Base-by-base conservation (phyloP, 2,797 vertebrate genomes). In the Sebastes itinus region DNA sequence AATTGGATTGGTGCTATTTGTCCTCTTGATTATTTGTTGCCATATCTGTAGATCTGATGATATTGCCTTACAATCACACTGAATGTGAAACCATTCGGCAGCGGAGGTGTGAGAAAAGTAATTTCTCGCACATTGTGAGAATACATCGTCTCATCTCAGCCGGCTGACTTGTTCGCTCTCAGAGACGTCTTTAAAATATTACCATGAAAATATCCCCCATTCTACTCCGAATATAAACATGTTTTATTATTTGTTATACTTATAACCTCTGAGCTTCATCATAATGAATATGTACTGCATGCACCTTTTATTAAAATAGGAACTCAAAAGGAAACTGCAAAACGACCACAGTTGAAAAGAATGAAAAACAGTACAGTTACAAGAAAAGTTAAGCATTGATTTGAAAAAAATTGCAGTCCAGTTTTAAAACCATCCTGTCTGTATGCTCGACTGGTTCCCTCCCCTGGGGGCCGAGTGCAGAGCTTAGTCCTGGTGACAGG, bases 21-120 rank as follows among this genome's bases (percentile, higher is more conserved):
- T 79, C 72, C 27, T 33, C 58, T 71, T 83, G 83, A 87, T 90
- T 87, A 88, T 88, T 85, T 90, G 78, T 86, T 68, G 79, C 75
- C 60, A 18, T 77, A 84, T 88, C 81, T 60, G 67, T 56, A 71
- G 74, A 80, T 85, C 74, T 49, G 61, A 69, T 74, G 72, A 83
- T 85, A 86, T 67, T 82, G 71, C 73, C 32, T 65, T 22, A 74
- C 86, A 76, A 71, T 87, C 55, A 30, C 3, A 28, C 32, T 54
- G 65, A 81, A 80, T 74, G 72, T 60, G 56, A 86, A 89, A 60
- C 54, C 61, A 13, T 74, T 77, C 42, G 14, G 46, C 38, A 28
- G 72, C 11, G 10, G 62, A 72, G 72, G 77, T 63, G 77, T 14
- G 58, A 66, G 42, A 25, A 73, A 78, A 87, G 76, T 87, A n/a